These are phyloP conservation scores for Mesorhabditis spiculigera DNA, from an alignment of 2,888 invertebrate species.

Conservation along the genomic window DNA sequence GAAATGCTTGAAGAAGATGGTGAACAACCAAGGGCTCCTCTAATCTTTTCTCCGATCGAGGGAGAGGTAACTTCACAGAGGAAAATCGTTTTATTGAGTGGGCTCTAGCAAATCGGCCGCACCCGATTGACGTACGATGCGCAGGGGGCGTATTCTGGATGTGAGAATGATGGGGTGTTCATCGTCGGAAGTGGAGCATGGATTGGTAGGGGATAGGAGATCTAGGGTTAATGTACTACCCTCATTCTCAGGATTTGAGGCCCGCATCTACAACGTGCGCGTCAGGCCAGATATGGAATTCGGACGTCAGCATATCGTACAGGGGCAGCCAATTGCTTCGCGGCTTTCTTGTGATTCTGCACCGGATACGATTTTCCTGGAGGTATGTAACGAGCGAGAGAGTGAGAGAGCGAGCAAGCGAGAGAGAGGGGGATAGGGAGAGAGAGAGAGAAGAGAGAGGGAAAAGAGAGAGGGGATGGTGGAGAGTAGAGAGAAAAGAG, in stretches of 20 bases:
- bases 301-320: conserved; percentile 23
- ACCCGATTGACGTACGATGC: conserved; percentile 38
- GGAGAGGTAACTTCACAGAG: conserved; percentile 25
- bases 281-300: conserved; percentile 45
- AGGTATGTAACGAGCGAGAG: conserved; percentile 38
- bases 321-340: conserved; percentile 43
- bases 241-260: conserved; percentile 44
- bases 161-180: conserved; percentile 57
- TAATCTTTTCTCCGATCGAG: conserved; percentile 49
- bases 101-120: conserved; percentile 17
- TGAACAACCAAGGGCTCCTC: conserved; percentile 38
- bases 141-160: conserved; percentile 47
- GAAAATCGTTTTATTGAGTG: background rate
- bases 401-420: no score
- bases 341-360: conserved; percentile 41
- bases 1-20: conserved; percentile 43
- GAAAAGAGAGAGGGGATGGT: no score
- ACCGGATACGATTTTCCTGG: conserved; percentile 51
- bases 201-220: conserved; percentile 32
- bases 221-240: background rate
- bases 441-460: no score
- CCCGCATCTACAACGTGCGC: conserved; percentile 53
- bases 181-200: conserved; percentile 55
- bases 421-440: no score
- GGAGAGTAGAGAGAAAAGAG: no score